Evolutionary conservation across 2,113 vertebrate species (phyloP), one percentile per base, ranked within the genome.

Genomic region (Pongo pygmaeus): DNA sequence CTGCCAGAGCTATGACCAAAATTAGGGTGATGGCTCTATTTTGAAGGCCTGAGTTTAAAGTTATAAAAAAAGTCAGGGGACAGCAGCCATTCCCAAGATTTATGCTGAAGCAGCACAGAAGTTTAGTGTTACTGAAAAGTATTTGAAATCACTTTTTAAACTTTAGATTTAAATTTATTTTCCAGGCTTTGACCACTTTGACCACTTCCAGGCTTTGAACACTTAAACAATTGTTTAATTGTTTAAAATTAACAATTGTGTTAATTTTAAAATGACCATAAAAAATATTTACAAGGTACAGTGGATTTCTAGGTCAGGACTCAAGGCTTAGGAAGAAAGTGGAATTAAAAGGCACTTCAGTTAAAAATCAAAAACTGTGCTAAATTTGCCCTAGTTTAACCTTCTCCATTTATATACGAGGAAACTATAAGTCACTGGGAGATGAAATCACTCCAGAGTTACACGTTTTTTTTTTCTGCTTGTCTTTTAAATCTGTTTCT

Each of bases 261-360:
- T 91, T 88, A 89, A 96, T 96, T 97, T 97, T 96, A 89, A 98
- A 97, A 88, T 0, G 57, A 43, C 83, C 6, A 0, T 97, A 81
- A 94, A 97, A 96, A 95, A 64, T 79, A 93, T 97, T 97, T 97
- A 95, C 96, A 97, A 96, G 98, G 96, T 97, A 95, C 96, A 96
- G 59, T 97, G 97, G 90, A 96, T 98, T 97, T 98, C 97, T 98
- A 96, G 97, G 97, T 98, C 95, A 89, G 95, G n/a, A 91, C 72
- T 95, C 64, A 90, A 88, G 81, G n/a, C 81, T 46, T 38, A 35
- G 10, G 27, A 84, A 48, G 64, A 92, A 77, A 61, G n/a, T 89
- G 46, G 38, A 93, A 94, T 98, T 92, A 96, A 96, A 96, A 96
- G 74, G 18, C 52, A 43, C 55, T 97, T 95, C 18, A 79, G 90